Percentiles rank a stretch among this genome's conserved stretches.
These are phyloP conservation scores for Pseudopleuronectes americanus DNA, from an alignment of 2,797 vertebrate genomes.

Conservation along the genomic window DNA sequence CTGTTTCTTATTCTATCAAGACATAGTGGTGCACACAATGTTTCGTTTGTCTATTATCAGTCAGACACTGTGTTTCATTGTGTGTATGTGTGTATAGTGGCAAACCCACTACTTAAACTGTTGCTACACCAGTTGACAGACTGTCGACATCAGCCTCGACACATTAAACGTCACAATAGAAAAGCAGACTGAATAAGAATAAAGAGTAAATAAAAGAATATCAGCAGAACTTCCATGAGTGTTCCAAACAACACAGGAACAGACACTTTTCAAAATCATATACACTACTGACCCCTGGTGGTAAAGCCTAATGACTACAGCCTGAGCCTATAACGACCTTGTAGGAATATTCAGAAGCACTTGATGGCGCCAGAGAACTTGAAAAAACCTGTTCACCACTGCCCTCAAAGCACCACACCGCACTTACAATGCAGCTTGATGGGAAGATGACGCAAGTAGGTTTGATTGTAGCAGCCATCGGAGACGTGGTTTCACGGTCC, in stretches of 20 bases:
- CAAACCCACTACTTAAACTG: not conserved
- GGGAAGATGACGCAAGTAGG: constrained; percentile 47
- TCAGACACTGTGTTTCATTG: constrained; percentile 13
- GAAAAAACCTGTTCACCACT: not conserved
- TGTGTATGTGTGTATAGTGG: not conserved
- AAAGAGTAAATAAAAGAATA: not conserved
- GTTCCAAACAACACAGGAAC: not conserved
- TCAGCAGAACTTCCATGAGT: not conserved
- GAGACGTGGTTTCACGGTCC: constrained; percentile 18
- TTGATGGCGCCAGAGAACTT: constrained; percentile 47
- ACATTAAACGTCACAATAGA: not conserved
- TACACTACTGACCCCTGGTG: constrained; percentile 47
- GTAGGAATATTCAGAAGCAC: not conserved
- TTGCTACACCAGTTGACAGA: not conserved
- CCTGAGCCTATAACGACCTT: accelerated
- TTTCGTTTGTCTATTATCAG: constrained; percentile 20
- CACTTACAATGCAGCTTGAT: constrained; percentile 11
- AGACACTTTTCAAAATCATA: not conserved
- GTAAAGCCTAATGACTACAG: accelerated
- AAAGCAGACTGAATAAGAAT: not conserved
- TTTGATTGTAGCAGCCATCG: constrained; percentile 22
- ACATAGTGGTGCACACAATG: constrained; percentile 3
- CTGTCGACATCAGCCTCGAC: not conserved
- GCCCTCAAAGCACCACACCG: not conserved
- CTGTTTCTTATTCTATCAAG: no score